phyloP scores from a whole-genome alignment of 2,113 vertebrate species.

The Spea multiplicata region DNA sequence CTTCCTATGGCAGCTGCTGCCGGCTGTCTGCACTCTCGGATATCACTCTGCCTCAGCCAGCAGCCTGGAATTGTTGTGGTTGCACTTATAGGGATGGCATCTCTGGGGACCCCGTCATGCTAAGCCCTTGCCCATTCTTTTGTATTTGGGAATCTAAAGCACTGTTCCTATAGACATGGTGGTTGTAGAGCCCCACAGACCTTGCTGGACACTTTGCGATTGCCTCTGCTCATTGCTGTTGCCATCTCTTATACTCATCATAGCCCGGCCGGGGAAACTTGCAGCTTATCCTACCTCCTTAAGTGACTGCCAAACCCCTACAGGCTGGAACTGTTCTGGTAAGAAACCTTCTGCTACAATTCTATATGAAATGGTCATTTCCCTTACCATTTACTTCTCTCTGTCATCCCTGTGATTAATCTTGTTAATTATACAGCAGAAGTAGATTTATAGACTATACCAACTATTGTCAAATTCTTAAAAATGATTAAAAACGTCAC shows the following conservation, averaged over 20 bases:
- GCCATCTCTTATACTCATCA: conserved; percentile 63
- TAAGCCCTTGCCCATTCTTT: conserved; percentile 40
- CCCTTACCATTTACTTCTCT: too few species aligned
- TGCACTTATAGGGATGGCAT: conserved; percentile 36
- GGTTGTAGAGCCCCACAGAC: conserved; percentile 65
- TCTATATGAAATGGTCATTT: too few species aligned
- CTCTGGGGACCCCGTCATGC: conserved; percentile 55
- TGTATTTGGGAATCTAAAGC: conserved; percentile 20
- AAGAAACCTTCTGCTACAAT: conserved; percentile 57
- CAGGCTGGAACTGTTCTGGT: conserved; percentile 98
- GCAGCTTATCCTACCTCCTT: conserved; percentile 94
- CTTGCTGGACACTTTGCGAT: conserved; percentile 69
- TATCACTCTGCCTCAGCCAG: conserved; percentile 15
- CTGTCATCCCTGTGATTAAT: too few species aligned
- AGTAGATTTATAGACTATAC: too few species aligned
- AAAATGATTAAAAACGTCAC: too few species aligned
- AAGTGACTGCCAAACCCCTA: conserved; percentile 96
- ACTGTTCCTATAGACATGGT: conserved; percentile 69
- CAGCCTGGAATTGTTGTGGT: conserved; percentile 45
- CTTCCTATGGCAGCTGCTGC: background rate
- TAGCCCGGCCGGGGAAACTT: conserved; percentile 76
- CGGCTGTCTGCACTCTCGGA: background rate
- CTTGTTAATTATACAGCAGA: too few species aligned
- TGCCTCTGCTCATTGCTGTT: conserved; percentile 68
- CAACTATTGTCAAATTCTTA: too few species aligned